phyloP scores from a whole-genome alignment of 2,797 vertebrate genomes.

The Thaleichthys pacificus region DNA sequence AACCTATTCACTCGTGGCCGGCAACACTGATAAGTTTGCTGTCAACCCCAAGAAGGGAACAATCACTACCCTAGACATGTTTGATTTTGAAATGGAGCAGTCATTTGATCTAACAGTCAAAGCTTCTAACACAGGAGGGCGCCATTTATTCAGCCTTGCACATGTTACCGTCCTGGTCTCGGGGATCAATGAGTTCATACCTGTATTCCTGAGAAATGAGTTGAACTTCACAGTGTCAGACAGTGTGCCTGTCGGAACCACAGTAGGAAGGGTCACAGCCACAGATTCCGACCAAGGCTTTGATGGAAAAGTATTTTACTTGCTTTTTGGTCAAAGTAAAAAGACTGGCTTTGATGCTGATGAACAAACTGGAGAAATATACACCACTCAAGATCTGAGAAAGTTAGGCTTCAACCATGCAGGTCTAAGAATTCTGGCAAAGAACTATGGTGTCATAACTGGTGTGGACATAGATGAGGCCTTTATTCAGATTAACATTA shows the following conservation, averaged over 20 bases:
- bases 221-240: constrained; percentile 73
- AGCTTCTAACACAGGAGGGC: constrained; percentile 62
- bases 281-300: constrained; percentile 71
- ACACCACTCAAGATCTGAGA: constrained; percentile 64
- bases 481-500: constrained; percentile 65
- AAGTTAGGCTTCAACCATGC: constrained; percentile 60
- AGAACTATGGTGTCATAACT: constrained; percentile 73
- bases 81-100: constrained; percentile 76
- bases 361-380: constrained; percentile 68
- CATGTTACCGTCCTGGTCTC: constrained; percentile 66
- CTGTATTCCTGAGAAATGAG: constrained; percentile 60
- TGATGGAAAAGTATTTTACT: constrained; percentile 72
- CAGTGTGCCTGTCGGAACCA: constrained; percentile 60
- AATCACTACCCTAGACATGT: constrained; percentile 64
- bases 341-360: constrained; percentile 65
- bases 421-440: constrained; percentile 70
- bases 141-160: constrained; percentile 63
- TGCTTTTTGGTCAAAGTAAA: constrained; percentile 71
- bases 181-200: constrained; percentile 75
- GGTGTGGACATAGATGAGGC: constrained; percentile 72
- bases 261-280: constrained; percentile 69
- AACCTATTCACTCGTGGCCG: constrained; percentile 70
- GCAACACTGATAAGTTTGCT: constrained; percentile 65
- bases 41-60: constrained; percentile 69
- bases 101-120: constrained; percentile 72